Conservation (phyloP, 2,888 invertebrate species). For the Lapara coniferarum region DNA sequence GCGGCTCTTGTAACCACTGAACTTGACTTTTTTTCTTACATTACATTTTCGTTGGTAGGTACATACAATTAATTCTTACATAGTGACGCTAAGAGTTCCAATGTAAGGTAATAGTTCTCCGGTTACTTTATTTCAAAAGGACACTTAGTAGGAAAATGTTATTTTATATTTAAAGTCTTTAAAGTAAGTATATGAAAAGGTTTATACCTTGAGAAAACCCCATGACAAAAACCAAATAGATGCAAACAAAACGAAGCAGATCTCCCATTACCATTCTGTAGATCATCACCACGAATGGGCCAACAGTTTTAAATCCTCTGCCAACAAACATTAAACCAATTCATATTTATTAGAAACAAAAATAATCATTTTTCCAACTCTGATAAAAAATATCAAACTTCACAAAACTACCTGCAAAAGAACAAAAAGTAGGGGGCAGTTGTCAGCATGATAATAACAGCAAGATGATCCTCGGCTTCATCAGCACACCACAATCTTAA, state of each 20-base stretch:
- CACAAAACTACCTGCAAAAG: slow-evolving; percentile 91
- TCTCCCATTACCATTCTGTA: slow-evolving; percentile 99
- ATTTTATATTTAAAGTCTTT: too few relatives aligned
- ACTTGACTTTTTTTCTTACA: too few relatives aligned
- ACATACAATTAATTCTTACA: slow-evolving; percentile 1
- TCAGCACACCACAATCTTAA: slow-evolving; percentile 93
- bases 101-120: background rate
- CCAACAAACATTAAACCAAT: slow-evolving; percentile 38
- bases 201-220: slow-evolving; percentile 37
- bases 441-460: slow-evolving; percentile 96
- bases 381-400: background rate
- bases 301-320: slow-evolving; percentile 98
- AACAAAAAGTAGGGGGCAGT: slow-evolving; percentile 98
- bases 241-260: slow-evolving; percentile 96
- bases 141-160: too few relatives aligned
- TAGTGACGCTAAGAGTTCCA: background rate
- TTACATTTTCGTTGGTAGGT: too few relatives aligned
- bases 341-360: background rate
- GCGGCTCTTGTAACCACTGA: too few relatives aligned
- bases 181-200: background rate
- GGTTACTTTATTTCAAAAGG: too few relatives aligned
- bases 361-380: background rate
- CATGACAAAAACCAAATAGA: slow-evolving; percentile 98
- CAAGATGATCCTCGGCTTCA: slow-evolving; percentile 94
- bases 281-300: slow-evolving; percentile 99